These are phyloP conservation scores for Lasioglossum baleicum DNA, from an alignment of 1,140 invertebrate genomes.

Conservation along the genomic window DNA sequence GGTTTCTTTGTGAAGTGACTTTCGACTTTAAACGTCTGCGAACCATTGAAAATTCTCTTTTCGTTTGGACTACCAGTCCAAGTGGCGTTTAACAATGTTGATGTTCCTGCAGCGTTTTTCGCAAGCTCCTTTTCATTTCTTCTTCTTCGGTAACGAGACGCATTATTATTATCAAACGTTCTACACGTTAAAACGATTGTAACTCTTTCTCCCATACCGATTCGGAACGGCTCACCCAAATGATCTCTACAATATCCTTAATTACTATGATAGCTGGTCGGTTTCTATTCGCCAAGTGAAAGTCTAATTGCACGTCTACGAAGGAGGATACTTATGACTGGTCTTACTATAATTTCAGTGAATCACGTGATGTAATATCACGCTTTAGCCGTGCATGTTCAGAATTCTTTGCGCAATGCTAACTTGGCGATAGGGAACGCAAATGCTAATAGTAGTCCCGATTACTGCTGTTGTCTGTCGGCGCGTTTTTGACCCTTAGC, in stretches of 20 bases:
- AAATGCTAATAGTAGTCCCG: neutral
- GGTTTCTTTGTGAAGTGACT: constrained; percentile 20
- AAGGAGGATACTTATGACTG: neutral
- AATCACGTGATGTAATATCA: constrained; percentile 16
- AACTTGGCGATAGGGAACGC: neutral
- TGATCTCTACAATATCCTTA: neutral
- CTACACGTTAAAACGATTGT: too few species aligned
- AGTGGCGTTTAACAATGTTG: constrained; percentile 17
- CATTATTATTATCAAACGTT: too few species aligned
- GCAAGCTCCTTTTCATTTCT: too few species aligned
- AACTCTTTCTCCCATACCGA: too few species aligned
- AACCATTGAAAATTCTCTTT: neutral
- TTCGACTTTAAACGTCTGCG: neutral
- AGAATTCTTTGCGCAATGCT: constrained; percentile 2
- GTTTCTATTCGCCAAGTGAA: neutral
- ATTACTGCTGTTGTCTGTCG: too few species aligned
- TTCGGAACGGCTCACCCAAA: too few species aligned
- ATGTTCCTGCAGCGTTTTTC: too few species aligned
- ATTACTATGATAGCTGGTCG: neutral
- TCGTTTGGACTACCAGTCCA: constrained; percentile 18
- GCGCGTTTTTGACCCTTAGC: too few species aligned
- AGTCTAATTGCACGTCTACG: constrained; percentile 4
- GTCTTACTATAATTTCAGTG: constrained; percentile 7
- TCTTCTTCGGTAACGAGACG: too few species aligned
- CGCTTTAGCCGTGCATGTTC: neutral